phyloP scores from a whole-genome alignment of 2,888 invertebrate genomes.

The Nezara viridula region DNA sequence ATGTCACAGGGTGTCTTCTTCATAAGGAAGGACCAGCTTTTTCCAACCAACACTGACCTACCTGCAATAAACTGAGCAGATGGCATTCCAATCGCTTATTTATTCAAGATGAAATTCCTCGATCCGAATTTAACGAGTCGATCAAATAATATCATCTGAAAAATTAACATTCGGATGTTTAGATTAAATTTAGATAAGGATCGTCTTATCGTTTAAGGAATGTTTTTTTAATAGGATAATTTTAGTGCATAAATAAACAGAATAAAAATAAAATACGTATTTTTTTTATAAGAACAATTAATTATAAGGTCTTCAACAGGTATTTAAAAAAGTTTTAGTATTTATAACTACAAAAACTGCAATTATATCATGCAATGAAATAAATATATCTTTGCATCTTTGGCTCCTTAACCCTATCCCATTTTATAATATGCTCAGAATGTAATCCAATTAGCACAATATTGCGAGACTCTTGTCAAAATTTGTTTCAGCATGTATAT shows the following conservation, averaged over 20 bases:
- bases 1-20: constrained; percentile 12
- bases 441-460: no score
- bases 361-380: no score
- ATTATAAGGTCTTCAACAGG: background rate
- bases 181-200: no score
- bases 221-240: background rate
- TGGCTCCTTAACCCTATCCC: no score
- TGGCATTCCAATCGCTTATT: background rate
- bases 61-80: background rate
- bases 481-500: no score
- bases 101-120: background rate
- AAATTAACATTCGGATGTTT: background rate
- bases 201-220: no score
- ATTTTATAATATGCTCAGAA: no score
- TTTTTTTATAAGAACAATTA: background rate
- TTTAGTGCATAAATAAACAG: no score
- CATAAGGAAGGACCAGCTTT: background rate
- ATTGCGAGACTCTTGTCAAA: no score
- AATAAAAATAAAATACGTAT: no score
- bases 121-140: background rate
- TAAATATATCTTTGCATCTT: no score
- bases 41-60: background rate
- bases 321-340: background rate
- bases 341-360: background rate
- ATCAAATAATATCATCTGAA: background rate